phyloP scores from a whole-genome alignment of 2,888 invertebrate species.

The Horisme vitalbata region DNA sequence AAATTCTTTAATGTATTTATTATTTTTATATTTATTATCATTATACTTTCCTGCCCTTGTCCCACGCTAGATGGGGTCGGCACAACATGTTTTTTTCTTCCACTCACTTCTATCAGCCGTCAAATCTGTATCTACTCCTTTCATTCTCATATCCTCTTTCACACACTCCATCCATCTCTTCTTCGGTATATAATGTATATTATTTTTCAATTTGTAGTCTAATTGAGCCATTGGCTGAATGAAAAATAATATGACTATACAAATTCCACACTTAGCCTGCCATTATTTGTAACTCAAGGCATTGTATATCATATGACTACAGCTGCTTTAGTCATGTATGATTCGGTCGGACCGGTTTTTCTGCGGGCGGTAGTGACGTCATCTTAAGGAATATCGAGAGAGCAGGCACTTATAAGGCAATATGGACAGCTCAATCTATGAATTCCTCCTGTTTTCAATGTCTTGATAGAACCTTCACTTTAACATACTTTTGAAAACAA shows the following conservation, averaged over 20 bases:
- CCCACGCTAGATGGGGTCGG: too few species aligned
- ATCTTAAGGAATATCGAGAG: slow-evolving; percentile 46
- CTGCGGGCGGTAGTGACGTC: slow-evolving; percentile 65
- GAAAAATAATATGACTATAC: slow-evolving; percentile 41
- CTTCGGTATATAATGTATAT: too few species aligned
- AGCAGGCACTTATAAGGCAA: slow-evolving; percentile 53
- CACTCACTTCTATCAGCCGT: too few species aligned
- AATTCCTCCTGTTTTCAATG: slow-evolving; percentile 40
- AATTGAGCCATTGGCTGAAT: slow-evolving; percentile 20
- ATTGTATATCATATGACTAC: slow-evolving; percentile 65
- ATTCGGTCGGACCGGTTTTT: slow-evolving; percentile 71
- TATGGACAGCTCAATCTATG: slow-evolving; percentile 39
- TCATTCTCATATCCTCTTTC: too few species aligned
- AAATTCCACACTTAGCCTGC: slow-evolving; percentile 46
- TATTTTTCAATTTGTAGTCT: slow-evolving; percentile 9
- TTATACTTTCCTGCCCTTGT: too few species aligned
- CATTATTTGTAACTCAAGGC: slow-evolving; percentile 64
- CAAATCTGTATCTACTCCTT: too few species aligned
- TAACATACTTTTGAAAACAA: slow-evolving; percentile 8
- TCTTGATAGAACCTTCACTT: slow-evolving; percentile 13
- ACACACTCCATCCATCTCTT: too few species aligned
- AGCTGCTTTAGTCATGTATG: slow-evolving; percentile 68
- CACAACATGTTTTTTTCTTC: too few species aligned
- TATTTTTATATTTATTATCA: too few species aligned
- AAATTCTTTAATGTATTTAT: too few species aligned